Evolutionary conservation across 1,140 invertebrate species (phyloP).

Genomic region (Maniola jurtina): DNA sequence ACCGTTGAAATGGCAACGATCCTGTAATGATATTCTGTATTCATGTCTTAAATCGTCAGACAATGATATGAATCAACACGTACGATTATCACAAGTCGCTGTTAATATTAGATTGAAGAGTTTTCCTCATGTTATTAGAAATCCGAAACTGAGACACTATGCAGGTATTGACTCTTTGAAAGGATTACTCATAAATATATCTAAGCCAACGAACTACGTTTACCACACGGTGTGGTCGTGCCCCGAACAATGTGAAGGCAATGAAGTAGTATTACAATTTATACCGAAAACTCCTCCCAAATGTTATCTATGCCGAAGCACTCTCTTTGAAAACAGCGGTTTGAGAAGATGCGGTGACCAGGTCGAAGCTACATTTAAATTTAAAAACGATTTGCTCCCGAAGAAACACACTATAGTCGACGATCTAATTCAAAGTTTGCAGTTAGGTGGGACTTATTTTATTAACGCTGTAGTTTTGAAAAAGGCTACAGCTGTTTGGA

Average conservation of each 20-base stretch:
- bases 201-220: constrained; percentile 54
- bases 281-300: constrained; percentile 63
- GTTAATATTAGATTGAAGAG: constrained; percentile 51
- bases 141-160: constrained; percentile 36
- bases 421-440: constrained; percentile 53
- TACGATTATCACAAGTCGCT: constrained; percentile 47
- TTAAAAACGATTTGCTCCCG: constrained; percentile 39
- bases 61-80: constrained; percentile 34
- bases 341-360: constrained; percentile 60
- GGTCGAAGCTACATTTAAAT: constrained; percentile 50
- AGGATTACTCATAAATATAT: constrained; percentile 51
- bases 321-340: constrained; percentile 61
- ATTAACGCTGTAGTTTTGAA: constrained; percentile 49
- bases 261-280: constrained; percentile 59
- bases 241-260: constrained; percentile 68
- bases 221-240: constrained; percentile 70
- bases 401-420: constrained; percentile 50
- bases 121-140: constrained; percentile 40
- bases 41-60: constrained; percentile 51
- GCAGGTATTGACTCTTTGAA: constrained; percentile 40
- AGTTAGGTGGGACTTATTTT: constrained; percentile 46
- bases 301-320: constrained; percentile 59
- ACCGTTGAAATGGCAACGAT: constrained; percentile 52
- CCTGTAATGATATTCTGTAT: constrained; percentile 58
- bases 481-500: constrained; percentile 48